Percentiles rank a stretch among this genome's conserved stretches.
These are phyloP conservation scores for Collichthys lucidus DNA, from an alignment of 2,113 vertebrate genomes.

Conservation along the genomic window DNA sequence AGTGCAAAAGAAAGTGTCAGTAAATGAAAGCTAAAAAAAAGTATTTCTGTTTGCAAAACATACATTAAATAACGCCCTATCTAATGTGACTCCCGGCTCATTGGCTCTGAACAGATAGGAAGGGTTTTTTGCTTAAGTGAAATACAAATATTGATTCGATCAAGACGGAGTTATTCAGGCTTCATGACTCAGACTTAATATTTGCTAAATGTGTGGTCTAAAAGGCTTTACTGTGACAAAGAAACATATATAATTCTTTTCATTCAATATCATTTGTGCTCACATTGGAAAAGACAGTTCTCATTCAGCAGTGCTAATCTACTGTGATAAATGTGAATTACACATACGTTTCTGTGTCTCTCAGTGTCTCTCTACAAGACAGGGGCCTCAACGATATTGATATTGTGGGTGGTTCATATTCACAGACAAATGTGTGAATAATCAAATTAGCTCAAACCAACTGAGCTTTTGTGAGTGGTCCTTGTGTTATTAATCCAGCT, in stretches of 20 bases:
- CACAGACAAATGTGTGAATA: neutral
- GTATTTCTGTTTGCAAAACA: slow-evolving; percentile 17
- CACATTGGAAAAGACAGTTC: neutral
- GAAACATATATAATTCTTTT: neutral
- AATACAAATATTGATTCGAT: slow-evolving; percentile 49
- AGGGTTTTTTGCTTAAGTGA: neutral
- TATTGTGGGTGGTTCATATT: neutral
- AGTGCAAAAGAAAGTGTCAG: neutral
- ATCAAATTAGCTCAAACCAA: slow-evolving; percentile 1
- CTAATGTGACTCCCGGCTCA: neutral
- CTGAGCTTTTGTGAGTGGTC: neutral
- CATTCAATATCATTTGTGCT: neutral
- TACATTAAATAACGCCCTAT: neutral
- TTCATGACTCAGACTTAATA: slow-evolving; percentile 40
- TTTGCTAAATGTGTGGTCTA: slow-evolving; percentile 20
- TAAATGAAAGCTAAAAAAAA: neutral
- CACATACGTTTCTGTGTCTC: neutral
- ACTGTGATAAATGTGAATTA: neutral
- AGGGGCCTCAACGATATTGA: neutral
- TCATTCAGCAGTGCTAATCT: neutral
- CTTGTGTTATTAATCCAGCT: neutral
- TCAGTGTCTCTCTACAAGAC: neutral
- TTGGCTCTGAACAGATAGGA: slow-evolving; percentile 1
- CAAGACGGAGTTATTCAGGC: neutral
- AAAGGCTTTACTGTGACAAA: neutral